Conservation (phyloP, 2,888 invertebrate species). For the Microplitis manilae region DNA sequence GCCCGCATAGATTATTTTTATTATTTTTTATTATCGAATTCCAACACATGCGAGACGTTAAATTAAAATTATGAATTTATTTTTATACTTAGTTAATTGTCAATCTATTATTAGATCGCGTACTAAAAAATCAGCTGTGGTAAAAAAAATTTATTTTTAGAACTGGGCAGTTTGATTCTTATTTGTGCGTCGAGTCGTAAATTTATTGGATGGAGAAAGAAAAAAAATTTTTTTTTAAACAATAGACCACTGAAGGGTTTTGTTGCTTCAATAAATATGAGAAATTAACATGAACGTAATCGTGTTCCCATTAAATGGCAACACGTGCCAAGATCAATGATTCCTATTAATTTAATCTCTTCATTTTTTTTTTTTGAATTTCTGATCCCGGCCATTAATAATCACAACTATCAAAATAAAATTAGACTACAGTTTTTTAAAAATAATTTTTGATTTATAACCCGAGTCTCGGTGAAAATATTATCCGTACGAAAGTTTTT, state of each 20-base stretch:
- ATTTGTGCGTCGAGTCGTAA: too few species aligned
- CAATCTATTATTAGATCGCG: neutral
- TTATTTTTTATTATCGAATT: neutral
- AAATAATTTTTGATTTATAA: neutral
- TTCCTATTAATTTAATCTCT: neutral
- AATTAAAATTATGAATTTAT: neutral
- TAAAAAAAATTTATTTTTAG: neutral
- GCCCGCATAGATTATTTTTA: neutral
- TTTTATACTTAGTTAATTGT: neutral
- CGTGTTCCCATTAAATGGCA: slow-evolving; percentile 31
- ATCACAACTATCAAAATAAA: too few species aligned
- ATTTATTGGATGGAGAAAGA: too few species aligned
- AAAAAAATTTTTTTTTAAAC: too few species aligned
- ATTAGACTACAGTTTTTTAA: too few species aligned
- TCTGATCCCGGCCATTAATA: too few species aligned
- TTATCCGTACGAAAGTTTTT: neutral
- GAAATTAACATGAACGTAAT: neutral
- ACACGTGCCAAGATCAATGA: slow-evolving; percentile 43
- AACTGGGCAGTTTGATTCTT: neutral
- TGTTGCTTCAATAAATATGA: too few species aligned
- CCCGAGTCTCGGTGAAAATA: neutral
- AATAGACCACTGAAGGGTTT: too few species aligned
- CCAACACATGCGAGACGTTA: neutral
- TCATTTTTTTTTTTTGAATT: too few species aligned
- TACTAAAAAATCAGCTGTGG: too few species aligned